Evolutionary conservation across 1,140 invertebrate genomes (phyloP).

Genomic region (Tenebrio molitor): DNA sequence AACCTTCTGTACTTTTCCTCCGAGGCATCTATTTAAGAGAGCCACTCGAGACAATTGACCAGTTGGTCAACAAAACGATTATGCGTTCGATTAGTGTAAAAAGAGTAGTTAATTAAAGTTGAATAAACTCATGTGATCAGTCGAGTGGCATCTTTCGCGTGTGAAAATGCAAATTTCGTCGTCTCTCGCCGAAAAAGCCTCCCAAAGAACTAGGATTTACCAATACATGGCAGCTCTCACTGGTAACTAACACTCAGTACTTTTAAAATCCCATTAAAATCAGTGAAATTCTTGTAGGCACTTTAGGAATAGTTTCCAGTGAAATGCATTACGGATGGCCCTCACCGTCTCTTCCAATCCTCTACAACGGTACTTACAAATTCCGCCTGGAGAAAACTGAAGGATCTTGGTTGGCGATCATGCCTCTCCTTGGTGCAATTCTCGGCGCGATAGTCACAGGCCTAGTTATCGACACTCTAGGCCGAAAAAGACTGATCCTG

Average conservation of each 20-base stretch:
- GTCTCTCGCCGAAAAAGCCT: no score
- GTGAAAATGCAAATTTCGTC: conserved; percentile 11
- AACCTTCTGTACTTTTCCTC: conserved; percentile 13
- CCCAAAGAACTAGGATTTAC: conserved; percentile 35
- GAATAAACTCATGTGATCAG: conserved; percentile 8
- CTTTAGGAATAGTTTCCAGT: conserved; percentile 57
- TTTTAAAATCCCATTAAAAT: not conserved
- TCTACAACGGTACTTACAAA: conserved; percentile 55
- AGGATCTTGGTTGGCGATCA: conserved; percentile 74
- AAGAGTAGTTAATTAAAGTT: no score
- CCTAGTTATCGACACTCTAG: conserved; percentile 69
- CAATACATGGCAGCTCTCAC: conserved; percentile 57
- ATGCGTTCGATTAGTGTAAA: conserved; percentile 4
- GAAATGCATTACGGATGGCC: conserved; percentile 64
- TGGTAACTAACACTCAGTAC: conserved; percentile 45
- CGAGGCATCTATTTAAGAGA: conserved; percentile 19
- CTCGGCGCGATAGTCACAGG: conserved; percentile 68
- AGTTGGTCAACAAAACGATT: conserved; percentile 1
- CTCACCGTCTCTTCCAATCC: conserved; percentile 57
- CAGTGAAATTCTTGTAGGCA: conserved; percentile 54
- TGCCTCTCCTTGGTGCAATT: conserved; percentile 66
- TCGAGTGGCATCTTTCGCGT: not conserved
- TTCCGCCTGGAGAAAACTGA: conserved; percentile 60
- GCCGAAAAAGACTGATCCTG: conserved; percentile 77
- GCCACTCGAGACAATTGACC: conserved; percentile 20